Conservation (phyloP, 2,113 vertebrate species). For the Hypocryptadius cinnamomeus region DNA sequence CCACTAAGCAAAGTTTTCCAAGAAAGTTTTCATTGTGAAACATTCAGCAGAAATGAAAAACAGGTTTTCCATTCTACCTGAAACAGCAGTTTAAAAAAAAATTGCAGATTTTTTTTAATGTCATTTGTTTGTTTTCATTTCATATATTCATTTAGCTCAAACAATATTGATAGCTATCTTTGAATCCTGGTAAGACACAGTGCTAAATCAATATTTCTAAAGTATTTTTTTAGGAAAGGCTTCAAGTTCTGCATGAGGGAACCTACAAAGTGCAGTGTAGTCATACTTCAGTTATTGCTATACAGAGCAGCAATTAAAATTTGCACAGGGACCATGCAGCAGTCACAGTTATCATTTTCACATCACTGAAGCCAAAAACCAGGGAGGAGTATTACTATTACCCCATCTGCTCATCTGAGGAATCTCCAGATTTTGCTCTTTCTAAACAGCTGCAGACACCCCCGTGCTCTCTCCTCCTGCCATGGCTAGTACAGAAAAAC, state of each 20-base stretch:
- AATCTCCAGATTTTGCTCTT: background rate
- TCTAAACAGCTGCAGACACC: background rate
- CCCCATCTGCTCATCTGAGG: background rate
- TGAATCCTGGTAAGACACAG: background rate
- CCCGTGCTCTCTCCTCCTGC: fast-evolving
- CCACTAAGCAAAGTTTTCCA: background rate
- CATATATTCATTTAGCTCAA: background rate
- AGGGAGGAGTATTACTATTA: background rate
- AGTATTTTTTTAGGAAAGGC: background rate
- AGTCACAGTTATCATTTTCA: background rate
- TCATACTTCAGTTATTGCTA: background rate
- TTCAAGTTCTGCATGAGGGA: background rate
- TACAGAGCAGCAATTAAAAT: background rate
- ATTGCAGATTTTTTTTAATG: fast-evolving
- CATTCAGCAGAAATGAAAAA: background rate
- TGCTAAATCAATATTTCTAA: background rate
- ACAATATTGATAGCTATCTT: background rate
- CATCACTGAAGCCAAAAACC: background rate
- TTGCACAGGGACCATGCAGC: background rate
- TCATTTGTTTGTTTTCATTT: background rate
- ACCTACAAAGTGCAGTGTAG: background rate
- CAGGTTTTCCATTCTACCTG: background rate
- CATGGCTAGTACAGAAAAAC: background rate
- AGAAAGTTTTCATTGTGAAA: background rate
- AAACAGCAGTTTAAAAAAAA: background rate